Evolutionary conservation across 2,888 invertebrate genomes (phyloP), one percentile per base, ranked within the genome.

Genomic region (Tigriopus californicus): DNA sequence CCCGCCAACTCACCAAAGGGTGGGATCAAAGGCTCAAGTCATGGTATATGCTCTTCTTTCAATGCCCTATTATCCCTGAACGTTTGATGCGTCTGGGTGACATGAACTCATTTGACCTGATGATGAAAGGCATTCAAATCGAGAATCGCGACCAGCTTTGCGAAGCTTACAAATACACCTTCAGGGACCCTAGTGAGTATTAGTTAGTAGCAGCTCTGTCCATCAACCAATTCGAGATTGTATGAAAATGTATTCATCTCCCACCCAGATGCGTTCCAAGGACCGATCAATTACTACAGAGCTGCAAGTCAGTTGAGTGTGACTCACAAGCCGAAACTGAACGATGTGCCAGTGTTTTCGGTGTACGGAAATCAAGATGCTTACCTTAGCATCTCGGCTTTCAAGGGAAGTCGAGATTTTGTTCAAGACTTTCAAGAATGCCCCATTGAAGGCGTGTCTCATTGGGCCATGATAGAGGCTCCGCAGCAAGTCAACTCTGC

Each of bases 1-100:
- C 62, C 1, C 67, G 74, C 5, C 70, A 73, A 55, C 58, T 77
- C 1, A 69, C 68, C 66, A 66, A 63, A 8, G 72, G 71, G 62
- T 67, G 68, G 61, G 66, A 64, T 33, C 78, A 78, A 66, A 71
- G 71, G 61, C 67, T 68, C 59, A 72, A 67, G 64, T 76, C 77
- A 1, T 77, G 75, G 78, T 80, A 80, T 65, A 69, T 79, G 6
- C 78, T 77, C 67, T 67, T 78, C 64, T 77, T 75, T 68, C 77
- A 77, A 61, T 67, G 72, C 49, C 79, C 77, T 1, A 68, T 64
- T 8, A 60, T 80, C 13, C 77, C 80, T 0, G 82, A 82, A 67
- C 63, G 74, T 5, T 52, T 70, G n/a, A 52, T 79, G 6, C 41
- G 63, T 1, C 55, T 65, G 0, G 60, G 67, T 46, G 73, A 74